Evolutionary conservation across 2,113 vertebrate species (phyloP), one percentile per base, ranked within the genome.

Genomic region (Tetrax tetrax): DNA sequence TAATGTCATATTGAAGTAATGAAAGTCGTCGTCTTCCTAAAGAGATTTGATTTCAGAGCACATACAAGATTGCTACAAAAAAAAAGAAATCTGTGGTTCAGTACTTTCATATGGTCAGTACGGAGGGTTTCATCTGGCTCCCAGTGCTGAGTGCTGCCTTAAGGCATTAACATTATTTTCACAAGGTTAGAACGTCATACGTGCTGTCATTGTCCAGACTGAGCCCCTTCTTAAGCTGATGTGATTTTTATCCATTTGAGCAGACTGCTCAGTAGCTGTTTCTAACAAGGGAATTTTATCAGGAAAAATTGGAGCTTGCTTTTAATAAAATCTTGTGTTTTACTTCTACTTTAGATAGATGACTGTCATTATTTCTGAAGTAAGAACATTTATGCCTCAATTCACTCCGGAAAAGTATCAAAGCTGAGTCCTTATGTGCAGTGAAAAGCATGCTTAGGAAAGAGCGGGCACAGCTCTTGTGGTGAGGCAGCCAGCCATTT

Each of bases 181-280:
- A 41, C 16, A 33, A 61, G 53, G 31, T 69, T 85, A 48, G 25
- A 89, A 83, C 0, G 0, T 50, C 0, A 1, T 65, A 13, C 6
- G 0, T 85, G 79, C 59, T 93, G 35, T 70, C 43, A 4, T 63
- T 90, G 37, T 77, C 72, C 38, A 76, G 43, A 21, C 35, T 28
- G 48, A 87, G 35, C 25, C 12, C 10, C 23, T 80, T 71, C 74
- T 53, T 77, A 61, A 89, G 75, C 31, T 81, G 45, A 45, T 23
- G 38, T 63, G 53, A 25, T 75, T 75, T 77, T 85, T 86, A 60
- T 35, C 56, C 33, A 8, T 86, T 93, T 78, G 47, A 90, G 24
- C 60, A 68, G 70, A 35, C 66, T 72, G 53, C 45, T 61, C 70
- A 33, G 37, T 53, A 83, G 50, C 75, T 60, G 47, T 74, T 91